These are phyloP conservation scores for Menidia beryllina DNA, from an alignment of 2,113 vertebrate genomes.

Conservation along the genomic window DNA sequence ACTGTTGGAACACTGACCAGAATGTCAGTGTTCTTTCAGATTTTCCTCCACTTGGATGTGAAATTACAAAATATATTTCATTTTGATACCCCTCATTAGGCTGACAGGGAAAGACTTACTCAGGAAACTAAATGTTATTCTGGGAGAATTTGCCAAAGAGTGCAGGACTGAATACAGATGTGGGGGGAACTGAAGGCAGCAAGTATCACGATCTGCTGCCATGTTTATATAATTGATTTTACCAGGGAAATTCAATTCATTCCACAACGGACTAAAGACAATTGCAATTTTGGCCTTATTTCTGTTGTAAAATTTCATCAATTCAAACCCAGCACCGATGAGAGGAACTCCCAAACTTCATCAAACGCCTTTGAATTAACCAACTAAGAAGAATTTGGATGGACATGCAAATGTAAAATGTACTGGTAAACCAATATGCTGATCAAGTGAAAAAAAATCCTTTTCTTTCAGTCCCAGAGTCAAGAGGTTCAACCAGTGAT, in stretches of 20 bases:
- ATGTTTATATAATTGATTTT: not conserved
- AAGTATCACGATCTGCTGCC: not conserved
- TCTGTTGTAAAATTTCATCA: not conserved
- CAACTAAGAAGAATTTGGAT: not conserved
- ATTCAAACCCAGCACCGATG: too few relatives aligned
- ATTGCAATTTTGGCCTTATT: not conserved
- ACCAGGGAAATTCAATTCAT: constrained; percentile 1
- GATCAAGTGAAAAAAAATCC: too few relatives aligned
- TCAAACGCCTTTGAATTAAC: not conserved
- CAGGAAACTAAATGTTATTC: constrained; percentile 63
- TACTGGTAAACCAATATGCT: not conserved
- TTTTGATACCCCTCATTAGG: constrained; percentile 64
- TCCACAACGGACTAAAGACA: constrained; percentile 3
- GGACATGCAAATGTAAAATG: not conserved
- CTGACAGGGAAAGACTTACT: constrained; percentile 51
- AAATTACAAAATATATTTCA: constrained; percentile 43
- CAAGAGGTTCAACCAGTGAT: constrained; percentile 6
- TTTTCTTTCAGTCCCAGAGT: not conserved
- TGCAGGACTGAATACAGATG: constrained; percentile 46
- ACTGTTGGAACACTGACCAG: not conserved
- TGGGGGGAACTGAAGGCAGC: constrained; percentile 18
- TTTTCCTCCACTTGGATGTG: constrained; percentile 34
- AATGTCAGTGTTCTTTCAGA: constrained; percentile 20
- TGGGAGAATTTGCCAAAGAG: constrained; percentile 20
- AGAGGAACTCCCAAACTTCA: not conserved